phyloP scores from a whole-genome alignment of 2,113 vertebrate species.

The Falcunculus frontatus region DNA sequence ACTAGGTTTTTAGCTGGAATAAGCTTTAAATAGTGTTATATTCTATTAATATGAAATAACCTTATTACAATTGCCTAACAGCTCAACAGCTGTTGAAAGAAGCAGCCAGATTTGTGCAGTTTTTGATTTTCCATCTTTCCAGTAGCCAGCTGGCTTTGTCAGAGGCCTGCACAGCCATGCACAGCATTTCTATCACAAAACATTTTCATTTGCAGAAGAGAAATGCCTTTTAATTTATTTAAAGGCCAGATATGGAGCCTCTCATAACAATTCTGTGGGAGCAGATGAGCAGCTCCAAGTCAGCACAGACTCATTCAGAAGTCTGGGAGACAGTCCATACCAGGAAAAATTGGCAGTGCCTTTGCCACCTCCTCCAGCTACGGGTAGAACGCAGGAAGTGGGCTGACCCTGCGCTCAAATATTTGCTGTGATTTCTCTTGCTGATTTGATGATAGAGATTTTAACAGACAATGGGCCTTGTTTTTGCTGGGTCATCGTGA shows the following conservation, averaged over 20 bases:
- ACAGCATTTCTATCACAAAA: neutral
- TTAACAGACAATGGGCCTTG: neutral
- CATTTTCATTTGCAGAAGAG: neutral
- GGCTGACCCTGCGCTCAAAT: neutral
- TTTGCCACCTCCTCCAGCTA: neutral
- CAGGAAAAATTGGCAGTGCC: neutral
- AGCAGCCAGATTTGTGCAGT: neutral
- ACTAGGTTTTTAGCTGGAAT: neutral
- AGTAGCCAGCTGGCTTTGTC: conserved; percentile 4
- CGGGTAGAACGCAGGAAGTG: neutral
- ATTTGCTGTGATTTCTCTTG: conserved; percentile 41
- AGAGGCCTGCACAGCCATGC: neutral
- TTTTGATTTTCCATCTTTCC: neutral
- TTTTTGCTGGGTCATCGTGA: neutral
- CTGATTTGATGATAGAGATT: neutral
- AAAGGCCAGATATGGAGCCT: neutral
- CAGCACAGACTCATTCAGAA: neutral
- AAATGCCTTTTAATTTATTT: neutral
- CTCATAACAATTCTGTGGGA: neutral
- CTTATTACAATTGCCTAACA: neutral
- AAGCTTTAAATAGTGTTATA: neutral
- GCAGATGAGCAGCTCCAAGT: neutral
- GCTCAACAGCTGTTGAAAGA: neutral
- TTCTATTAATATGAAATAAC: neutral
- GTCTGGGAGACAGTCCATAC: neutral